phyloP scores from a whole-genome alignment of 2,113 vertebrate genomes.

The Glareola pratincola region DNA sequence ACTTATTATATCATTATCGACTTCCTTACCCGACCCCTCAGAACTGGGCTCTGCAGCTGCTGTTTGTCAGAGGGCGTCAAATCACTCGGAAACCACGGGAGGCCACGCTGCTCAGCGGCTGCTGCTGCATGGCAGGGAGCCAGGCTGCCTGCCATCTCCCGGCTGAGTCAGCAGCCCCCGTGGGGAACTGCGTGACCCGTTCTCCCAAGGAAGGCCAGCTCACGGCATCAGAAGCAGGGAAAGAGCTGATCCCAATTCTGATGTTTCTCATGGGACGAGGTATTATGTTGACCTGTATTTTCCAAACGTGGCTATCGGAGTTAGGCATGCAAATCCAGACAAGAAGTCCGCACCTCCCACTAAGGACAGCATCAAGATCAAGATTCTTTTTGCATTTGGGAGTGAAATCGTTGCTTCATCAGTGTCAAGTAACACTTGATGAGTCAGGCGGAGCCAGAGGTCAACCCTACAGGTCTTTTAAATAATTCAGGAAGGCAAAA shows the following conservation, averaged over 20 bases:
- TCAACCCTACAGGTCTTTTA: not conserved
- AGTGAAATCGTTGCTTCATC: not conserved
- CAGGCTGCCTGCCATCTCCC: not conserved
- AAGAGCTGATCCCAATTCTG: not conserved
- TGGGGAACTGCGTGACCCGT: not conserved
- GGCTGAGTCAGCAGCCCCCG: not conserved
- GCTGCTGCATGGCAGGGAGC: not conserved
- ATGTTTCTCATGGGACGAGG: not conserved
- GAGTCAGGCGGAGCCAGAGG: not conserved
- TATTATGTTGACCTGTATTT: not conserved
- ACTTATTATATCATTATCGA: not conserved
- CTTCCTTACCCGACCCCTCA: not conserved
- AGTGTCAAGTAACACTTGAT: not conserved
- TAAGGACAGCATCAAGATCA: not conserved
- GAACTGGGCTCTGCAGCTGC: not conserved
- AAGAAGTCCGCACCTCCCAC: not conserved
- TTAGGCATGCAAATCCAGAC: not conserved
- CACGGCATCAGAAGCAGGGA: not conserved
- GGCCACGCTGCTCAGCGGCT: not conserved
- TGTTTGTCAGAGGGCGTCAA: not conserved
- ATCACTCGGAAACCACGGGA: not conserved
- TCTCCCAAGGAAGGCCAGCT: not conserved
- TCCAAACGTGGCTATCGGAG: not conserved
- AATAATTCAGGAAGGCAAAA: not conserved
- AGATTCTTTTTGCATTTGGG: not conserved